Conservation (phyloP, 2,797 vertebrate species). For the Mastacembelus armatus region DNA sequence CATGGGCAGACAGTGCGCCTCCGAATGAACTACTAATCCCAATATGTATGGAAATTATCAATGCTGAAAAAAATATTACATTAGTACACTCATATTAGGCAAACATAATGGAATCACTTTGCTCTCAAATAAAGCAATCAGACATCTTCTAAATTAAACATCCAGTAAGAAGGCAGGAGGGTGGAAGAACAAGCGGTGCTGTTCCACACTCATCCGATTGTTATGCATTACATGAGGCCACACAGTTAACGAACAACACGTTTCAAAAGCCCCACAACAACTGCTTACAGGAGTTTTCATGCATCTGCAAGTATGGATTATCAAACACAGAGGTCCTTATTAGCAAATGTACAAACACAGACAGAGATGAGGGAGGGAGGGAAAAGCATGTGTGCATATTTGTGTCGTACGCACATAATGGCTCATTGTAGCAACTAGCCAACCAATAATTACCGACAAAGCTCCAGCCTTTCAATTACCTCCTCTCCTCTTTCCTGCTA, state of each 20-base stretch:
- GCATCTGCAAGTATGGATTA: slow-evolving; percentile 35
- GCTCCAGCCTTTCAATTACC: slow-evolving; percentile 44
- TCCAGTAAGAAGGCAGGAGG: slow-evolving; percentile 41
- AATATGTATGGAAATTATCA: slow-evolving; percentile 73
- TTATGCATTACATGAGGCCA: slow-evolving; percentile 60
- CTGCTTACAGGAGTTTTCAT: slow-evolving; percentile 5
- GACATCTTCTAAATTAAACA: slow-evolving; percentile 75
- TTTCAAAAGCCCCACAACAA: slow-evolving; percentile 38
- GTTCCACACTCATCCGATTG: slow-evolving; percentile 49
- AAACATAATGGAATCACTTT: slow-evolving; percentile 69
- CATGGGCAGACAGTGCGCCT: slow-evolving; percentile 2
- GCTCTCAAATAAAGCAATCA: slow-evolving; percentile 68
- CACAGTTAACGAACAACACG: slow-evolving; percentile 45
- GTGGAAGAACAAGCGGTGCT: slow-evolving; percentile 26
- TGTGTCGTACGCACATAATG: background rate
- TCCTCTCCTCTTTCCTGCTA: background rate
- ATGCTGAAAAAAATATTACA: slow-evolving; percentile 58
- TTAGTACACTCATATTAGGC: slow-evolving; percentile 68
- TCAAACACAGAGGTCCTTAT: slow-evolving; percentile 58
- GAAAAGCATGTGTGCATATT: background rate
- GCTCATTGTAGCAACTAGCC: slow-evolving; percentile 25
- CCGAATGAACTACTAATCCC: slow-evolving; percentile 56
- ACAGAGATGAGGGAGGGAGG: background rate
- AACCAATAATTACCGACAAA: slow-evolving; percentile 38
- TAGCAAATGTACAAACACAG: slow-evolving; percentile 58